A percentile compares a stretch with the other conserved stretches of the same genome.
phyloP scores from a whole-genome alignment of 2,888 invertebrate genomes.

The Urechis unicinctus region DNA sequence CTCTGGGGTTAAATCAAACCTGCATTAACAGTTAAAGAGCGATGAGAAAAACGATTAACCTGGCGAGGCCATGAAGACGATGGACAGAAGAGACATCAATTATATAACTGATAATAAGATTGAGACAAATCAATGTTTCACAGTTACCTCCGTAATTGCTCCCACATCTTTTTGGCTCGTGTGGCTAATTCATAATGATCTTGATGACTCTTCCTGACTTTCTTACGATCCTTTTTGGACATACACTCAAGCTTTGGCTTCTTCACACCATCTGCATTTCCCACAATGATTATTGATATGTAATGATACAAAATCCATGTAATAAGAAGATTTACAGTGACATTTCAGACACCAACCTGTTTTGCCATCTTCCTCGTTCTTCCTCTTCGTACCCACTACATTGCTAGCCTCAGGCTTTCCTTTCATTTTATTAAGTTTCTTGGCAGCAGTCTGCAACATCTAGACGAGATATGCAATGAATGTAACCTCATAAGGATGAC shows the following conservation, averaged over 20 bases:
- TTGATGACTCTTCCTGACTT: constrained; percentile 14
- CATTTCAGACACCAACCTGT: not conserved
- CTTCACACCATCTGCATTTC: not conserved
- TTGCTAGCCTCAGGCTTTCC: not conserved
- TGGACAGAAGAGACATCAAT: not conserved
- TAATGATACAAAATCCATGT: not conserved
- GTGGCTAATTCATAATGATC: constrained; percentile 15
- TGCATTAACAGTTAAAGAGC: constrained; percentile 4
- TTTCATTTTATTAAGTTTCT: not conserved
- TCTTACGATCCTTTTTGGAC: constrained; percentile 17
- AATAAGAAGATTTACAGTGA: not conserved
- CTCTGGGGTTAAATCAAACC: constrained; percentile 12
- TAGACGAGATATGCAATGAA: no score
- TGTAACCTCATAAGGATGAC: no score
- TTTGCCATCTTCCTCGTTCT: not conserved
- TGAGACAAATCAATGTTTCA: not conserved
- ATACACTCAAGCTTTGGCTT: not conserved
- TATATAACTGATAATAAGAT: not conserved
- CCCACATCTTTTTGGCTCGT: constrained; percentile 18
- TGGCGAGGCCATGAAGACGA: not conserved
- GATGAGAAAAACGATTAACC: not conserved
- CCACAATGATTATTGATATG: no score
- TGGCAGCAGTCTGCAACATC: not conserved
- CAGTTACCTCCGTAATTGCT: constrained; percentile 20
- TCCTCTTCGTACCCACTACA: not conserved